These are phyloP conservation scores for Lepeophtheirus nordmannii DNA, from an alignment of 2,888 invertebrate species.

Conservation along the genomic window DNA sequence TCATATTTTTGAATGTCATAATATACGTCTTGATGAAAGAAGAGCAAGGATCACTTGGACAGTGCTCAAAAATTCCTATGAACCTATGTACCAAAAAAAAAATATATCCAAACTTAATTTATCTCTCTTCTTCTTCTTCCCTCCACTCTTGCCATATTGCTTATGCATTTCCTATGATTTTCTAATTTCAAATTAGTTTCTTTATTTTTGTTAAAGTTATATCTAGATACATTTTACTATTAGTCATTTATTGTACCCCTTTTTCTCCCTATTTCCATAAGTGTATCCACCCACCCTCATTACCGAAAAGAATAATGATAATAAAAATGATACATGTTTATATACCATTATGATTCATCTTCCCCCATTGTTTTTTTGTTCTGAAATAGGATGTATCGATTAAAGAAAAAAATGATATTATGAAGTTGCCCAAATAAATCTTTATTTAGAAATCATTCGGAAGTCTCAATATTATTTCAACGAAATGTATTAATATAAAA, in stretches of 20 bases:
- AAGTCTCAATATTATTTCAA: conserved; percentile 4
- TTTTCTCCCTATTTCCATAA: too few relatives aligned
- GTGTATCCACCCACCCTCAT: too few relatives aligned
- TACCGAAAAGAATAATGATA: too few relatives aligned
- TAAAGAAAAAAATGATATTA: too few relatives aligned
- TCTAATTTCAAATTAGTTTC: neutral
- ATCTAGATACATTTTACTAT: too few relatives aligned
- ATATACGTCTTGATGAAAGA: neutral
- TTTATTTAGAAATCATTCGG: neutral
- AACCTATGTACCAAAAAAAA: neutral
- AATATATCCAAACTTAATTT: neutral
- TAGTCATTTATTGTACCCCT: too few relatives aligned
- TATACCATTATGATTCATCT: too few relatives aligned
- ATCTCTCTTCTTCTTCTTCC: neutral
- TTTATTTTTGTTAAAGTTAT: neutral
- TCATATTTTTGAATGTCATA: neutral
- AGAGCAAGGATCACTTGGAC: neutral
- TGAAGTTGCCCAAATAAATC: too few relatives aligned
- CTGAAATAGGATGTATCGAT: too few relatives aligned
- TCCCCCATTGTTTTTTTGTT: too few relatives aligned
- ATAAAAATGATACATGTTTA: too few relatives aligned
- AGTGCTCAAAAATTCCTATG: conserved; percentile 2
- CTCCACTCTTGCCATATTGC: neutral
- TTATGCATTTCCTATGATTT: neutral
- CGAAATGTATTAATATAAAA: neutral